These are phyloP conservation scores for Theonella swinhoei DNA, from an alignment of 37 sponge, comb jelly and placozoan species.

Conservation along the genomic window DNA sequence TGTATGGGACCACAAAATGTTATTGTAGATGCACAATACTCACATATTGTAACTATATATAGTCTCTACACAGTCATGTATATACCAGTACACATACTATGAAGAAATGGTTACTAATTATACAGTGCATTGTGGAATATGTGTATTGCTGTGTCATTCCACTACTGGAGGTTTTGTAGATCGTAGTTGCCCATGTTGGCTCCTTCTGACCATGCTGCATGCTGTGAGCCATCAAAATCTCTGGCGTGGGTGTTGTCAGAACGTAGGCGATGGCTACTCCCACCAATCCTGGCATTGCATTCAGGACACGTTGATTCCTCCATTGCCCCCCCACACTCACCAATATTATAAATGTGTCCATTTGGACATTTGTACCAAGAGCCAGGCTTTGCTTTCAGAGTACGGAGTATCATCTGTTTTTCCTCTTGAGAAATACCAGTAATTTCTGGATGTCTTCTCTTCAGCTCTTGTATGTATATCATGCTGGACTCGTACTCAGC, in stretches of 20 bases:
- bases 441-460: background rate
- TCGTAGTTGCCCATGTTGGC: conserved; percentile 8
- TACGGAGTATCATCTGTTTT: background rate
- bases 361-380: conserved; percentile 24
- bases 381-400: background rate
- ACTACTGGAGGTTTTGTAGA: background rate
- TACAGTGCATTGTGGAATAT: too few relatives aligned
- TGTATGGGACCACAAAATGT: too few relatives aligned
- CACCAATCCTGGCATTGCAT: conserved; percentile 11
- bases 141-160: too few relatives aligned
- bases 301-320: conserved; percentile 3
- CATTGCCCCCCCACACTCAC: conserved; percentile 20
- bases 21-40: too few relatives aligned
- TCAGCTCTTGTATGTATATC: background rate
- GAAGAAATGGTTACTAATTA: too few relatives aligned
- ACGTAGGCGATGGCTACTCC: background rate
- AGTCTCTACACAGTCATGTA: too few relatives aligned
- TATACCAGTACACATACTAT: too few relatives aligned
- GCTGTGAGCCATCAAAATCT: conserved; percentile 9
- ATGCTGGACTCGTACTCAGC: background rate
- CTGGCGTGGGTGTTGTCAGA: conserved; percentile 8
- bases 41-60: too few relatives aligned
- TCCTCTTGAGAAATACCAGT: background rate
- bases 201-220: conserved; percentile 17
- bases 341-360: conserved; percentile 13